phyloP scores from a whole-genome alignment of 2,888 invertebrate genomes.

The Acleris holmiana region DNA sequence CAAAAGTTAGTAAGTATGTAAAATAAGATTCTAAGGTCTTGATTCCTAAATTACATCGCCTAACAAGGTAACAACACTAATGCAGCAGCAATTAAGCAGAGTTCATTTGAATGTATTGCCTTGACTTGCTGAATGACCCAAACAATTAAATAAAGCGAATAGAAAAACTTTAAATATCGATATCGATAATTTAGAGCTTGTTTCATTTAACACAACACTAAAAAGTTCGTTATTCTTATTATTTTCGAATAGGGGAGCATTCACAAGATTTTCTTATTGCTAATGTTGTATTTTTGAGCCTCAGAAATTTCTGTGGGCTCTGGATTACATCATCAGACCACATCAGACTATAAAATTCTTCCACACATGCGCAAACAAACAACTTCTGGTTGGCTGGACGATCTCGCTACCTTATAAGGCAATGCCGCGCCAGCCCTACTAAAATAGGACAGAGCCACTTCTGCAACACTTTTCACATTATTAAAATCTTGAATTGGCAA shows the following conservation, averaged over 20 bases:
- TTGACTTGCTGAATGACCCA: too few relatives aligned
- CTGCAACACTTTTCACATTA: background rate
- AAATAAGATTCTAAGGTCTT: too few relatives aligned
- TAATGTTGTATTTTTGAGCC: conserved; percentile 14
- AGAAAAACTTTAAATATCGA: conserved; percentile 8
- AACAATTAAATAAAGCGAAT: too few relatives aligned
- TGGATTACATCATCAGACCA: conserved; percentile 23
- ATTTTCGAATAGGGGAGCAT: conserved; percentile 17
- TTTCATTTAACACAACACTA: conserved; percentile 45
- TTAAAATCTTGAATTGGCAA: background rate
- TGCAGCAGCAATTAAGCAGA: too few relatives aligned
- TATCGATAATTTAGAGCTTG: conserved; percentile 9
- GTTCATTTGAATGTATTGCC: too few relatives aligned
- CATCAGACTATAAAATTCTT: conserved; percentile 17
- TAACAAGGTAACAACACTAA: too few relatives aligned
- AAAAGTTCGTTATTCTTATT: conserved; percentile 54
- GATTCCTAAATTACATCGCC: too few relatives aligned
- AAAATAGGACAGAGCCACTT: conserved; percentile 14
- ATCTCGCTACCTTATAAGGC: conserved; percentile 40
- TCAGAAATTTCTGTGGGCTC: conserved; percentile 4
- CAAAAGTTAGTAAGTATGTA: too few relatives aligned
- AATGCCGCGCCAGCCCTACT: conserved; percentile 12
- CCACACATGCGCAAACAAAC: conserved; percentile 34
- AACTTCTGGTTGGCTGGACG: conserved; percentile 30
- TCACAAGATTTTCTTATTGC: conserved; percentile 4